Evolutionary conservation across 2,113 vertebrate genomes (phyloP).

Genomic region (Indicator indicator): DNA sequence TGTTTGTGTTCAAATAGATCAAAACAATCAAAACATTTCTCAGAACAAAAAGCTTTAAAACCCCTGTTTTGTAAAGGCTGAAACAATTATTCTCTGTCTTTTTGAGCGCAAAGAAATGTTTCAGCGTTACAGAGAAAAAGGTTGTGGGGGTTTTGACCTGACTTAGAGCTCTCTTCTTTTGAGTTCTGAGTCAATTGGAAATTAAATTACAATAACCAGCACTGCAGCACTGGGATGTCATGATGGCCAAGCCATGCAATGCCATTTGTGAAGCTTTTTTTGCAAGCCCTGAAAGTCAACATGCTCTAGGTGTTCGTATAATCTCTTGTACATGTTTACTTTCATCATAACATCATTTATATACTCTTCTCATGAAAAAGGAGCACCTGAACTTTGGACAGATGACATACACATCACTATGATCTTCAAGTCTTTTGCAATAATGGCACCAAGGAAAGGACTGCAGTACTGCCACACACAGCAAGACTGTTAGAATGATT

Average conservation of each 20-base stretch:
- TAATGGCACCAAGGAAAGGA: background rate
- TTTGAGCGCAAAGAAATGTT: background rate
- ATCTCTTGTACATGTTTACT: background rate
- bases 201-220: background rate
- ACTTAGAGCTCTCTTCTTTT: background rate
- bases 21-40: slow-evolving; percentile 41
- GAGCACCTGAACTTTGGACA: background rate
- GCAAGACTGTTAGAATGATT: background rate
- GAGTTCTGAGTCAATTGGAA: background rate
- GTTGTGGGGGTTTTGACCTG: background rate
- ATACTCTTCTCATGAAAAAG: background rate
- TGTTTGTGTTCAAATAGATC: slow-evolving; percentile 36
- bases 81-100: background rate
- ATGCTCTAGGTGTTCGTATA: background rate
- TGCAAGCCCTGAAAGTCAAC: background rate
- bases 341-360: background rate
- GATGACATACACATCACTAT: accelerated
- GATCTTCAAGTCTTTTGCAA: background rate
- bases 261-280: background rate
- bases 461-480: background rate
- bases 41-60: slow-evolving; percentile 26
- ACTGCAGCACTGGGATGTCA: background rate
- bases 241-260: background rate
- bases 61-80: background rate
- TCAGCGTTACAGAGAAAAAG: background rate